Evolutionary conservation across 2,888 invertebrate species (phyloP).

Genomic region (Eupithecia subfuscata): DNA sequence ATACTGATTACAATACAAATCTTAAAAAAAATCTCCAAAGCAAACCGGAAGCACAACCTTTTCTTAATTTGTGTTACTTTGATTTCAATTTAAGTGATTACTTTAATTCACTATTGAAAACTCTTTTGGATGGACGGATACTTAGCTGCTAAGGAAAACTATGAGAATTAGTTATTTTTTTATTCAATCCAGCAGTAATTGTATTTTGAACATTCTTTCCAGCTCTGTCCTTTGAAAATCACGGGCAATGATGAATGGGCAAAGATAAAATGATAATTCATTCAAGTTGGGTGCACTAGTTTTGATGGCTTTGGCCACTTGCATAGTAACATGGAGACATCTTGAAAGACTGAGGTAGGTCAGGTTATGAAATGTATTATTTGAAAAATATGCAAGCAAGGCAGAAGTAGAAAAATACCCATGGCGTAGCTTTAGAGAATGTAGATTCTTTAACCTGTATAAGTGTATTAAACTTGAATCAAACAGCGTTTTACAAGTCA

Average conservation of each 20-base stretch:
- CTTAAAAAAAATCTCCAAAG: constrained; percentile 5
- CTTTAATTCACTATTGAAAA: background rate
- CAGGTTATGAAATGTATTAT: constrained; percentile 75
- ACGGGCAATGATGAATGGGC: constrained; percentile 78
- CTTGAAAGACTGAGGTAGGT: constrained; percentile 79
- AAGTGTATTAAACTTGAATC: constrained; percentile 79
- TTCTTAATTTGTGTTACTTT: background rate
- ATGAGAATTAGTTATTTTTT: constrained; percentile 3
- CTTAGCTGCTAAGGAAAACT: constrained; percentile 34
- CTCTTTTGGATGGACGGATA: constrained; percentile 49
- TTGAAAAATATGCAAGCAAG: constrained; percentile 77
- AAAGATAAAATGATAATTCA: constrained; percentile 79
- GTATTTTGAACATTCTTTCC: constrained; percentile 79
- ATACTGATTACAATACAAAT: constrained; percentile 42
- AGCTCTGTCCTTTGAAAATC: constrained; percentile 77
- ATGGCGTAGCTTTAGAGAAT: constrained; percentile 78
- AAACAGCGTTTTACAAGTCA: constrained; percentile 82
- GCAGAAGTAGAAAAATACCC: constrained; percentile 81
- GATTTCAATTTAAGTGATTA: constrained; percentile 3
- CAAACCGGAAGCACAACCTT: constrained; percentile 20
- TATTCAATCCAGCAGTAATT: constrained; percentile 75
- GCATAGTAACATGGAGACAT: constrained; percentile 79
- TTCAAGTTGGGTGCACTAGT: constrained; percentile 77
- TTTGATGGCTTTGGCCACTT: constrained; percentile 78
- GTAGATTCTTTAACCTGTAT: constrained; percentile 74